These are phyloP conservation scores for Sisyra terminalis DNA, from an alignment of 2,888 invertebrate genomes.

Conservation along the genomic window DNA sequence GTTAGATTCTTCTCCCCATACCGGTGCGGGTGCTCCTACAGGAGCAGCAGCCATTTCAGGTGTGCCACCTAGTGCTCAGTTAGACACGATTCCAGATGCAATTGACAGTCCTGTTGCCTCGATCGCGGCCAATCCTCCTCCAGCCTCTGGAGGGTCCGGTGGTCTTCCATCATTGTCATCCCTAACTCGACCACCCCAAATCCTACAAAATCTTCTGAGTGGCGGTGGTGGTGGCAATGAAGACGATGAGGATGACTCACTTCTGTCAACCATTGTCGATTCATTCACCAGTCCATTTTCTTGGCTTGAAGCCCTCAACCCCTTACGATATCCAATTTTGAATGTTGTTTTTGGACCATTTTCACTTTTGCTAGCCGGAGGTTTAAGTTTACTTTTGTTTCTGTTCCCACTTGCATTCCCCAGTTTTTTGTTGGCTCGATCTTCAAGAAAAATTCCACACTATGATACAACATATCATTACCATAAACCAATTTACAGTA, in stretches of 20 bases:
- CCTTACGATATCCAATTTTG: constrained; percentile 30
- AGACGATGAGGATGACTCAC: constrained; percentile 32
- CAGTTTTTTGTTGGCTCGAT: constrained; percentile 23
- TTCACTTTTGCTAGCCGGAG: constrained; percentile 41
- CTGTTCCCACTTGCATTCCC: constrained; percentile 48
- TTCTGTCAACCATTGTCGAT: constrained; percentile 29
- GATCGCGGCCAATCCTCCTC: constrained; percentile 3
- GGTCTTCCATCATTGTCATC: constrained; percentile 13
- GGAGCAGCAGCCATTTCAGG: constrained; percentile 9
- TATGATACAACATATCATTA: constrained; percentile 12
- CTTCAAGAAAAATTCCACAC: constrained; percentile 16
- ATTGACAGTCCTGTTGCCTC: constrained; percentile 9
- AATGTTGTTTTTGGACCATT: constrained; percentile 41
- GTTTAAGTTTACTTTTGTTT: constrained; percentile 41
- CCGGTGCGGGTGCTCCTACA: constrained; percentile 12
- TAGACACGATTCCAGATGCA: constrained; percentile 11
- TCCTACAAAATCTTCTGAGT: constrained; percentile 5
- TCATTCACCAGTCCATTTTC: constrained; percentile 34
- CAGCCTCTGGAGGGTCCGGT: constrained; percentile 10
- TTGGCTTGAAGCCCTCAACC: constrained; percentile 37
- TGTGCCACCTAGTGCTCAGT: too few species aligned
- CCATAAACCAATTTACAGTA: constrained; percentile 23
- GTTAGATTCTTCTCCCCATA: constrained; percentile 13
- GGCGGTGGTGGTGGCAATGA: constrained; percentile 19
- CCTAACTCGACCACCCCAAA: constrained; percentile 12